These are phyloP conservation scores for Acropternis orthonyx DNA, from an alignment of 2,797 vertebrate species.

Conservation along the genomic window DNA sequence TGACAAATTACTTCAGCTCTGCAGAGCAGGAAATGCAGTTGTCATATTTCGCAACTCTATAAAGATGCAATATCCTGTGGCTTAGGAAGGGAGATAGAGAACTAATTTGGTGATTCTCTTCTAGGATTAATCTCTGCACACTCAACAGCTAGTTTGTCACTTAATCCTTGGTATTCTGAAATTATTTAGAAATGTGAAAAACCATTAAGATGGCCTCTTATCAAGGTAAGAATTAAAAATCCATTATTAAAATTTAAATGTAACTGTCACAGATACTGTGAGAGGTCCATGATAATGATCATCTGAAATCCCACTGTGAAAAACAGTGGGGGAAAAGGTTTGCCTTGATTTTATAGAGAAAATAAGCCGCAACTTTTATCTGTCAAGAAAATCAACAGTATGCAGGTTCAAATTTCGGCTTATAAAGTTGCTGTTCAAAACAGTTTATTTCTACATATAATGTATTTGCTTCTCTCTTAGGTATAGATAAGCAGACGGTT, in stretches of 20 bases:
- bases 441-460: not conserved
- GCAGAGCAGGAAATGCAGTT: not conserved
- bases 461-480: not conserved
- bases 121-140: not conserved
- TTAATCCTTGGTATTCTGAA: not conserved
- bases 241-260: not conserved
- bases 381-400: not conserved
- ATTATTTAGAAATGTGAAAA: not conserved
- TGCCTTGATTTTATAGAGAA: not conserved
- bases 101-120: not conserved
- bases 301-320: not conserved
- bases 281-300: not conserved
- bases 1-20: not conserved
- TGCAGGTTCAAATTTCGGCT: not conserved
- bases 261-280: rapidly evolving
- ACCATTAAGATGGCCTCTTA: not conserved
- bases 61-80: not conserved
- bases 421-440: not conserved
- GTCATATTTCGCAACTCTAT: not conserved
- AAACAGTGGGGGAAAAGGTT: not conserved
- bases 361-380: not conserved
- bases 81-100: not conserved
- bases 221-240: not conserved
- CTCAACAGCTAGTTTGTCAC: not conserved
- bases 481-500: not conserved